Conservation (phyloP, 2,888 invertebrate genomes). For the Spicauda simplicius region DNA sequence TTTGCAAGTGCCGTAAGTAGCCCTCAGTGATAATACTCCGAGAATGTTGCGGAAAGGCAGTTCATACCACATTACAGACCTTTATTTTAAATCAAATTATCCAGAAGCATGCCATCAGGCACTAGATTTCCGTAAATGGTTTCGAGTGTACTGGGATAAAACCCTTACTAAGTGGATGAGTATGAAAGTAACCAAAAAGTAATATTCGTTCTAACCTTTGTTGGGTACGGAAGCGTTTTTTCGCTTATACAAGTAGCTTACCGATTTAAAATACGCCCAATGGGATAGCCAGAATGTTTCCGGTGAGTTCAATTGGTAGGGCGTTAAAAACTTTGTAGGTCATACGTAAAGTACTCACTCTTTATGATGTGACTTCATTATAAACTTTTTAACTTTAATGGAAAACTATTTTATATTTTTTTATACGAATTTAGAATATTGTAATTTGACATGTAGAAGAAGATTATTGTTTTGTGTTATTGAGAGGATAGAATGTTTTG, state of each 20-base stretch:
- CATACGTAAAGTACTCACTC: not conserved
- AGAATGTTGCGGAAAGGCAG: too few relatives aligned
- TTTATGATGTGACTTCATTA: too few relatives aligned
- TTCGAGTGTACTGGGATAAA: constrained; percentile 64
- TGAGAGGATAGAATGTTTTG: too few relatives aligned
- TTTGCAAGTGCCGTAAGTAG: too few relatives aligned
- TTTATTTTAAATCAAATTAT: not conserved
- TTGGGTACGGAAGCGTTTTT: not conserved
- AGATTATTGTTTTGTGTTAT: too few relatives aligned
- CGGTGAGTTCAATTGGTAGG: too few relatives aligned
- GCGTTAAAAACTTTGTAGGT: not conserved
- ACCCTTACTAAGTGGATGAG: constrained; percentile 56
- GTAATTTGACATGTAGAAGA: too few relatives aligned
- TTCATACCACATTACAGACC: not conserved
- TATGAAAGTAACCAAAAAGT: constrained; percentile 24
- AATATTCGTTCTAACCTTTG: constrained; percentile 26
- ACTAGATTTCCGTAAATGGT: constrained; percentile 69
- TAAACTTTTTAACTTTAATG: too few relatives aligned
- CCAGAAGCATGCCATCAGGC: constrained; percentile 40
- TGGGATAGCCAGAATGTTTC: not conserved
- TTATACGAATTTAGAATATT: too few relatives aligned
- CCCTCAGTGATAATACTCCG: too few relatives aligned
- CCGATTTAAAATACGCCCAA: not conserved
- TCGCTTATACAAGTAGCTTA: not conserved
- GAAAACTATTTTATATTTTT: too few relatives aligned